Percentiles rank a stretch among this genome's conserved stretches.
phyloP scores from a whole-genome alignment of 2,797 vertebrate species.

The Gouania willdenowi region DNA sequence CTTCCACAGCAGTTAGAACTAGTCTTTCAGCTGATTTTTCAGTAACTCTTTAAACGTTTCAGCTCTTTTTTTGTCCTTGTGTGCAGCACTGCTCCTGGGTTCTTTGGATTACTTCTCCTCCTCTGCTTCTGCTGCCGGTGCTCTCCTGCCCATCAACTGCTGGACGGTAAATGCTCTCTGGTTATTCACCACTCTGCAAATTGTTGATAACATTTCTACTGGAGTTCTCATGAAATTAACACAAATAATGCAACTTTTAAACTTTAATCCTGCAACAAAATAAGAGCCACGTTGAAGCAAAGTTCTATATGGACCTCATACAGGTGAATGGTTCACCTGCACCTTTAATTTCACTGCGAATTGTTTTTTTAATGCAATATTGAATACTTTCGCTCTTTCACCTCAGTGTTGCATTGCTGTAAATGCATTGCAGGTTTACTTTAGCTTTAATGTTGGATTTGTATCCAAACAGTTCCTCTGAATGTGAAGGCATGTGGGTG shows the following conservation, averaged over 20 bases:
- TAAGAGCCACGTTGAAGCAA: no score
- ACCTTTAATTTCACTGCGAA: no score
- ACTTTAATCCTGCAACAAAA: background rate
- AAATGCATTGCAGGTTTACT: no score
- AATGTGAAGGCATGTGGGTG: background rate
- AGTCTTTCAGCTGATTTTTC: background rate
- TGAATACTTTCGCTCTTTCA: no score
- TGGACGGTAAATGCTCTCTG: constrained; percentile 63
- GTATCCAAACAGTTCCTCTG: no score
- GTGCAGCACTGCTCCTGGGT: constrained; percentile 58
- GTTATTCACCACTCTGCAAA: background rate
- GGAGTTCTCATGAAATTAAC: constrained; percentile 7
- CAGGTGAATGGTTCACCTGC: no score
- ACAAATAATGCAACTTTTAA: constrained; percentile 22
- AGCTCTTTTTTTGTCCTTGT: constrained; percentile 34
- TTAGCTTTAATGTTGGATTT: no score
- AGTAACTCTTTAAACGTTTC: constrained; percentile 12
- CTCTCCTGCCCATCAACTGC: constrained; percentile 56
- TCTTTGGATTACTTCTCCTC: constrained; percentile 63
- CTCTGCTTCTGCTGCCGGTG: constrained; percentile 48
- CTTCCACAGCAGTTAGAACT: constrained; percentile 32
- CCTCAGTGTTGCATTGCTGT: no score
- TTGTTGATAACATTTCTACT: constrained; percentile 29
- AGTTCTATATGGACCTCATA: no score
- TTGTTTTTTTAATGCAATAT: no score